Conservation (phyloP, 2,888 invertebrate genomes). For the Pyralis farinalis region DNA sequence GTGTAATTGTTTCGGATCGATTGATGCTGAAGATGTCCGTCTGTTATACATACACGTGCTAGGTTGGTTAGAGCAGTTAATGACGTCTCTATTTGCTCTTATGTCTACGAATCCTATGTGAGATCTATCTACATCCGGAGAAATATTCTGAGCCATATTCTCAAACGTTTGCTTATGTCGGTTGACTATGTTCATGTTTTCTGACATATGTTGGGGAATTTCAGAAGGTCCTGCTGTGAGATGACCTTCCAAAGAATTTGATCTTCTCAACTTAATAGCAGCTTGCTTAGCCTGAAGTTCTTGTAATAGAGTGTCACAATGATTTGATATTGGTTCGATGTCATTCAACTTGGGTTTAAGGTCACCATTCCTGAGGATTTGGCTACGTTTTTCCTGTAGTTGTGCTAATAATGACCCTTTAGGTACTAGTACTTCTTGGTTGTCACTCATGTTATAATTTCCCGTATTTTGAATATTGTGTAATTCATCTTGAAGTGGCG, state of each 20-base stretch:
- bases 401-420: slow-evolving; percentile 80
- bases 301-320: slow-evolving; percentile 85
- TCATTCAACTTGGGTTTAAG: slow-evolving; percentile 44
- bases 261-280: slow-evolving; percentile 65
- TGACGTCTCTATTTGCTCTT: slow-evolving; percentile 68
- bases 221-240: slow-evolving; percentile 51
- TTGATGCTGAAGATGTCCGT: slow-evolving; percentile 63
- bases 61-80: slow-evolving; percentile 64
- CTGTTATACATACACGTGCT: slow-evolving; percentile 54
- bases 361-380: slow-evolving; percentile 76
- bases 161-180: slow-evolving; percentile 78
- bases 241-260: slow-evolving; percentile 59
- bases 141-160: slow-evolving; percentile 41
- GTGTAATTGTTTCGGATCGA: slow-evolving; percentile 66
- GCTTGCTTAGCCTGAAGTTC: slow-evolving; percentile 91
- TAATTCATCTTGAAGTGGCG: slow-evolving; percentile 83
- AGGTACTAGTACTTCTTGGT: slow-evolving; percentile 49
- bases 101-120: slow-evolving; percentile 66
- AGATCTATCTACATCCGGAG: slow-evolving; percentile 53
- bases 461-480: slow-evolving; percentile 62
- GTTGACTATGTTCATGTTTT: slow-evolving; percentile 1
- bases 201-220: slow-evolving; percentile 13
- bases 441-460: slow-evolving; percentile 40
- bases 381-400: slow-evolving; percentile 83
- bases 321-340: slow-evolving; percentile 44